Base-by-base conservation (phyloP, 2,888 invertebrate genomes). In the Penaeus monodon region DNA sequence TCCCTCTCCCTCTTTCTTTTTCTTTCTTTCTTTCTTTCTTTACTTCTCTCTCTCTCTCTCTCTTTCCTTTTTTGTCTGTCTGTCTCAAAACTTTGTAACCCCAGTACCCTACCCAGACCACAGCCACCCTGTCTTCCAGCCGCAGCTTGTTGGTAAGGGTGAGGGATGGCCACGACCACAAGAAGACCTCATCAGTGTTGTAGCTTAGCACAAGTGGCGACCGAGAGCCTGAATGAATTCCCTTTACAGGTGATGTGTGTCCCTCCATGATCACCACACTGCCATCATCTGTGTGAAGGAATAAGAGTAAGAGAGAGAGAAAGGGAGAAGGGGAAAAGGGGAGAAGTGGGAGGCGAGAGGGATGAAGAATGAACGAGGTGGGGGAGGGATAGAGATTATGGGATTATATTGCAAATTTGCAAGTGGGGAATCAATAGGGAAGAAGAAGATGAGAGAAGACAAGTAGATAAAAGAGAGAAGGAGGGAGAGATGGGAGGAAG, bases 161-260 rank as follows among this genome's bases (percentile, higher is more conserved):
- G 29, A 87, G 76, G 44, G 86, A 83, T 29, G 86, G 86, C 82
- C 83, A 87, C 1, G 86, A 87, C 86, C 86, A 87, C n/a, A 83
- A 38, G 77, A 87, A 64, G 14, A 82, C 86, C 68, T 87, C 86
- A 10, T 73, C 63, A 7, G 27, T 20, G 57, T 87, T 87, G 33
- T 82, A 68, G 24, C 79, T 83, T 14, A 87, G n/a, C 20, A 87
- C 82, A 8, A 83, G 22, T n/a, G 86, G 77, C 12, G 86, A 87
- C 33, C 86, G 78, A 2, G 57, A n/a, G 22, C 86, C 86, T 10
- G 78, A 83, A 12, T 83, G 78, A 24, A 87, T 78, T 27, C 79
- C 79, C 64, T 64, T 64, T 12, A 74, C 86, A 8, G 81, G 81
- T n/a, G 22, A 1, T 12, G 27, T 83, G 64, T 87, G 86, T 1